Base-by-base conservation (phyloP, 2,113 vertebrate species). In the Lophotis ruficrista region DNA sequence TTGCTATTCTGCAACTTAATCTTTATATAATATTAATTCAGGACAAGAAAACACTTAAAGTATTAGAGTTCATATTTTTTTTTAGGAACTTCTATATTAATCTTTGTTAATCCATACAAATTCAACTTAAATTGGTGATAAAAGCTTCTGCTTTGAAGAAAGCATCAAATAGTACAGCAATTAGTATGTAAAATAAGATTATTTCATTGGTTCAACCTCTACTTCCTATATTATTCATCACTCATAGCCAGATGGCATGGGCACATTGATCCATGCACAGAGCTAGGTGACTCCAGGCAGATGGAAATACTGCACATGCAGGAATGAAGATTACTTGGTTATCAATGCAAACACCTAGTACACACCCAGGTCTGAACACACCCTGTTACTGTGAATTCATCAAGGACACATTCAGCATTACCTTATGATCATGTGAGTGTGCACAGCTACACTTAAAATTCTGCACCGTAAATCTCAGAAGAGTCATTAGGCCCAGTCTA, bases 81-180 rank as follows among this genome's bases (percentile, higher is more conserved):
- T 38, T 38, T 38, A 21, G n/a, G n/a, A 89, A 47, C 43, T 83
- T 41, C 35, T 57, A 27, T 13, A 54, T 21, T 95, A 84, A 94
- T 87, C 77, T 84, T 64, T 31, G 19, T 69, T 95, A 96, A 96
- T 93, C 77, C 81, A 75, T 51, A 89, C 47, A 92, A 93, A 83
- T 78, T 92, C 41, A 72, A 87, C 19, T 92, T 64, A 82, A 91
- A 92, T 30, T 70, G 51, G 41, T 21, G 56, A 94, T 84, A 95
- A 75, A 89, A 71, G 47, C 23, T 47, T 47, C 58, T 35, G 2
- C 60, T 94, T 94, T 78, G 66, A 95, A 89, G 58, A 75, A 86
- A 87, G 89, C 50, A 72, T 86, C 80, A 96, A 96, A 65, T 12
- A 86, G 68, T 27, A 15, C 14, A 83, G 68, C 56, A 89, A 94